Evolutionary conservation across 2,888 invertebrate species (phyloP), one percentile per base, ranked within the genome.

Genomic region (Leuctra nigra): DNA sequence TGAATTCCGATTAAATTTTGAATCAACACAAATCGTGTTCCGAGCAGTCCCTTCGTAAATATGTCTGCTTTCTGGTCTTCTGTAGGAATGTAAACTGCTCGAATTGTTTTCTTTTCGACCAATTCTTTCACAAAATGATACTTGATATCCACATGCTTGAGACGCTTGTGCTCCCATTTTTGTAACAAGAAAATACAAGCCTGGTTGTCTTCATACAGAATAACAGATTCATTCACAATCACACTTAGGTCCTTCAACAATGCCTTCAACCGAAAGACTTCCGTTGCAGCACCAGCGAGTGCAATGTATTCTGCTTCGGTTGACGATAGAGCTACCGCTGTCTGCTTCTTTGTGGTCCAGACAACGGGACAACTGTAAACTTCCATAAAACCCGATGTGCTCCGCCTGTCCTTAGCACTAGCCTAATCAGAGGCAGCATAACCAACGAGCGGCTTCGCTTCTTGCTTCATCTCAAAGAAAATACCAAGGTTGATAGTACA

Each of bases 301-400:
- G 69, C n/a, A n/a, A n/a, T n/a, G n/a, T n/a, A n/a, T n/a, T n/a
- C n/a, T n/a, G n/a, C n/a, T n/a, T n/a, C n/a, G 4, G 68, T 68
- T 0, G 66, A 66, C 7, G 68, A 68, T 0, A 67, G 35, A 1
- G 67, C 62, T 3, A 68, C 67, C 23, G 62, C 52, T 13, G 55
- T 56, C 58, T 70, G 70, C 57, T 64, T 69, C 38, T 60, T 67
- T 6, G 66, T 65, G n/a, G n/a, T n/a, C n/a, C n/a, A n/a, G n/a
- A n/a, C n/a, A 2, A 69, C 63, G 0, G 64, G 63, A 38, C 59
- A 60, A 23, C 66, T 66, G 59, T 58, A 64, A 1, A 67, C 38
- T 56, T 60, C 53, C 38, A 68, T 59, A 1, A 66, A 67, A 13
- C 70, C 68, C 16, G 64, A 63, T 0, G 66, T 66, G 4, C 68